Evolutionary conservation across 2,888 invertebrate species (phyloP).

Genomic region (Osmoderma eremita): DNA sequence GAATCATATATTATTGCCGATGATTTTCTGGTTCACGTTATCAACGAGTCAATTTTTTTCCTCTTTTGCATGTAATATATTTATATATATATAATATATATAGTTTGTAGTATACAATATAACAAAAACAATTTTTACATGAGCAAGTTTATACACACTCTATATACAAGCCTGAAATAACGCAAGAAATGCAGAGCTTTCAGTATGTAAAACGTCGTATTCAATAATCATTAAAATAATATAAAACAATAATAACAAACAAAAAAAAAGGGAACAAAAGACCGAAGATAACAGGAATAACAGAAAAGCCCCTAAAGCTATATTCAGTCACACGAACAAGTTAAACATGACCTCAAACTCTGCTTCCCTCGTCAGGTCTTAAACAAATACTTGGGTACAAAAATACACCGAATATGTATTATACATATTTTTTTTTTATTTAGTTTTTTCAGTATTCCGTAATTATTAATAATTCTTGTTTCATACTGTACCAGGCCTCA

Average conservation of each 20-base stretch:
- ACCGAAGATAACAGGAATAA: constrained; percentile 23
- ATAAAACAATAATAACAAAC: constrained; percentile 27
- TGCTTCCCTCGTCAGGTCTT: constrained; percentile 54
- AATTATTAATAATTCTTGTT: constrained; percentile 50
- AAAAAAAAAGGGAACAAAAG: constrained; percentile 7
- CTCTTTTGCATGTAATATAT: constrained; percentile 38
- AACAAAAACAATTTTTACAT: constrained; percentile 64
- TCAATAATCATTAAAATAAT: constrained; percentile 40
- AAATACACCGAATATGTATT: constrained; percentile 64
- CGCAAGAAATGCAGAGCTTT: constrained; percentile 49
- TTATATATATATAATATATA: constrained; percentile 32
- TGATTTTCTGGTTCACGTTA: constrained; percentile 7
- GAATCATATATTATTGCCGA: constrained; percentile 31
- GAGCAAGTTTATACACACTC: constrained; percentile 62
- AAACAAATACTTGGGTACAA: constrained; percentile 63
- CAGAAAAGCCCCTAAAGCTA: constrained; percentile 28
- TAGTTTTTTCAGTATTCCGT: constrained; percentile 30
- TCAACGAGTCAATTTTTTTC: constrained; percentile 37
- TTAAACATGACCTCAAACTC: constrained; percentile 54
- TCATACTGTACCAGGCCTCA: constrained; percentile 65
- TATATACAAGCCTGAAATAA: constrained; percentile 60
- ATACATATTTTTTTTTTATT: constrained; percentile 35
- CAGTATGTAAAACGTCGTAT: constrained; percentile 44
- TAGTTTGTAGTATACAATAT: constrained; percentile 54
- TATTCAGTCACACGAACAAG: constrained; percentile 41